Evolutionary conservation across 2,113 vertebrate species (phyloP).

Genomic region (Fregata magnificens): DNA sequence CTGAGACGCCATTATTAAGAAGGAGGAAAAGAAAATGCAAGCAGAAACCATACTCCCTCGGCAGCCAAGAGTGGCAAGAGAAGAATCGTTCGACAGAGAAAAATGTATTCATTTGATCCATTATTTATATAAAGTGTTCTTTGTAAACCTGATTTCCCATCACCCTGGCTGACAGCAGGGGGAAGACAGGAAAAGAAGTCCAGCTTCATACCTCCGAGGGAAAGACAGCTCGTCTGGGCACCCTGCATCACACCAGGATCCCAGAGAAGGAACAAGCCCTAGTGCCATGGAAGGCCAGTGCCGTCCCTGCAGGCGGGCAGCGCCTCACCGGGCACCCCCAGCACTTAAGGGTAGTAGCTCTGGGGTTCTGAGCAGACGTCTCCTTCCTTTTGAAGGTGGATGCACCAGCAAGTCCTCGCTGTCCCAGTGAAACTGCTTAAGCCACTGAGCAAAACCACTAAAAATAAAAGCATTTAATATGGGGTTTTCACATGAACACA

Average conservation of each 20-base stretch:
- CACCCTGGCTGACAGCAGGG: conserved; percentile 48
- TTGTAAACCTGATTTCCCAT: conserved; percentile 60
- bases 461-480: conserved; percentile 69
- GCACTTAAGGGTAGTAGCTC: background rate
- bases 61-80: conserved; percentile 37
- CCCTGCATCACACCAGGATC: background rate
- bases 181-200: conserved; percentile 31
- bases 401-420: background rate
- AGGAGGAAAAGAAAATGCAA: conserved; percentile 40
- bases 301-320: background rate
- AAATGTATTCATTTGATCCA: conserved; percentile 67
- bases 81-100: conserved; percentile 49
- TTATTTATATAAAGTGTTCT: conserved; percentile 68
- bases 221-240: background rate
- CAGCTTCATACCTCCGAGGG: background rate
- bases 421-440: background rate
- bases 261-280: background rate
- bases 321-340: background rate
- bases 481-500: conserved; percentile 41
- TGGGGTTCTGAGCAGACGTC: background rate
- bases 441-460: background rate
- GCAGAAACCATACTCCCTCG: conserved; percentile 19
- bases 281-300: background rate
- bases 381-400: background rate
- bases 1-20: conserved; percentile 47